These are phyloP conservation scores for Siniperca chuatsi DNA, from an alignment of 2,113 vertebrate species.

Conservation along the genomic window DNA sequence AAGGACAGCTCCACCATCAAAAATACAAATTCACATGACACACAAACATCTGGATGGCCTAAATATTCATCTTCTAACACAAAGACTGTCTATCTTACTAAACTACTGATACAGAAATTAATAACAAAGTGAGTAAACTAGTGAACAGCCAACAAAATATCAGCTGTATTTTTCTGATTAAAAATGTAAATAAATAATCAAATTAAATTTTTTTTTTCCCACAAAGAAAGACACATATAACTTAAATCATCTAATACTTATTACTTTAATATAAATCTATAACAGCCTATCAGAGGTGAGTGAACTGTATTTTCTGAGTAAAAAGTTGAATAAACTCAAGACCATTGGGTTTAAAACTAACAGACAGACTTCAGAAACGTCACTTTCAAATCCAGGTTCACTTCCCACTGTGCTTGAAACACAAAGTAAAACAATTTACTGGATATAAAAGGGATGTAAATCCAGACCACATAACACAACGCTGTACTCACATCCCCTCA, in stretches of 20 bases:
- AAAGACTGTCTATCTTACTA: not conserved
- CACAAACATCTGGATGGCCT: not conserved
- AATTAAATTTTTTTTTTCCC: too few relatives aligned
- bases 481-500: constrained; percentile 53
- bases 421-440: constrained; percentile 22
- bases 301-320: not conserved
- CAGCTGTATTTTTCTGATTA: not conserved
- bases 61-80: not conserved
- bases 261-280: too few relatives aligned
- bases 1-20: not conserved
- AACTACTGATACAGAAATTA: not conserved
- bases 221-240: not conserved
- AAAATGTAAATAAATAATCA: too few relatives aligned
- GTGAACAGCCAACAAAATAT: not conserved
- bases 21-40: not conserved
- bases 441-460: constrained; percentile 58
- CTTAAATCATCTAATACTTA: not conserved
- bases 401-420: constrained; percentile 53
- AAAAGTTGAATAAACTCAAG: not conserved
- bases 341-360: not conserved
- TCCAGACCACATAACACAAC: not conserved
- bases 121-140: not conserved
- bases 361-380: not conserved
- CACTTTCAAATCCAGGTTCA: constrained; percentile 71
- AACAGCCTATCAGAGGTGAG: not conserved